Evolutionary conservation across 2,797 vertebrate species (phyloP).

Genomic region (Diplodus sargus): DNA sequence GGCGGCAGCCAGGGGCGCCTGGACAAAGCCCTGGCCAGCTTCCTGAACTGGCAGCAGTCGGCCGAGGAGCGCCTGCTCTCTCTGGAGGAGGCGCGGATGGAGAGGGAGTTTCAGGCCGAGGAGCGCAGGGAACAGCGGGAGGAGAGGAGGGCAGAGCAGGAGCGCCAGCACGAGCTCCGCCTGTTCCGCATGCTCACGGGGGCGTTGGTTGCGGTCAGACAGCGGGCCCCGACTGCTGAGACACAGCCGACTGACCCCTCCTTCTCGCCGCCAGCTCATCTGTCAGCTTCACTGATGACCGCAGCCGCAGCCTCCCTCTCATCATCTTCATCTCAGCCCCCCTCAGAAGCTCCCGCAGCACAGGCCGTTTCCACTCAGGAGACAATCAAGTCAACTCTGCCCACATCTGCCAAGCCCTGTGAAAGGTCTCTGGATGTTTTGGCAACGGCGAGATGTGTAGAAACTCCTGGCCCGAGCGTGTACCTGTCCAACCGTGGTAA

Average conservation of each 20-base stretch:
- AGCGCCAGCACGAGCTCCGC: constrained; percentile 88
- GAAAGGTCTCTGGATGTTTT: constrained; percentile 19
- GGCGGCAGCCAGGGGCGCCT: constrained; percentile 60
- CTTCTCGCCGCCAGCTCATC: constrained; percentile 45
- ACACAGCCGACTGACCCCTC: constrained; percentile 24
- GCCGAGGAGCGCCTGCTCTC: constrained; percentile 87
- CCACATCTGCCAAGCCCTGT: constrained; percentile 38
- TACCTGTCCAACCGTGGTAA: constrained; percentile 87
- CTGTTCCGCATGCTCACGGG: constrained; percentile 89
- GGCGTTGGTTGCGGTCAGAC: constrained; percentile 76
- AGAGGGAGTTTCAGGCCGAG: constrained; percentile 85
- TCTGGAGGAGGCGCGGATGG: constrained; percentile 85
- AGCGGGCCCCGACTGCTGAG: constrained; percentile 21
- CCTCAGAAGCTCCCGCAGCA: constrained; percentile 24
- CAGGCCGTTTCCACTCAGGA: constrained; percentile 43
- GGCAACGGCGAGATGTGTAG: constrained; percentile 12
- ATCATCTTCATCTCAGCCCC: constrained; percentile 47
- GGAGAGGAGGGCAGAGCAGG: constrained; percentile 85
- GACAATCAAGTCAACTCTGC: constrained; percentile 23
- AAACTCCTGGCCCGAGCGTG: constrained; percentile 45
- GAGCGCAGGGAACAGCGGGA: constrained; percentile 88
- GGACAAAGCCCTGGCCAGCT: constrained; percentile 83
- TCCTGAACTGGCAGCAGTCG: constrained; percentile 82
- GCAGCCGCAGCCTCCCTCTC: constrained; percentile 45
- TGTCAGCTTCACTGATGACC: constrained; percentile 59